These are phyloP conservation scores for Azorinus chamasolen DNA, from an alignment of 2,888 invertebrate genomes.

Conservation along the genomic window DNA sequence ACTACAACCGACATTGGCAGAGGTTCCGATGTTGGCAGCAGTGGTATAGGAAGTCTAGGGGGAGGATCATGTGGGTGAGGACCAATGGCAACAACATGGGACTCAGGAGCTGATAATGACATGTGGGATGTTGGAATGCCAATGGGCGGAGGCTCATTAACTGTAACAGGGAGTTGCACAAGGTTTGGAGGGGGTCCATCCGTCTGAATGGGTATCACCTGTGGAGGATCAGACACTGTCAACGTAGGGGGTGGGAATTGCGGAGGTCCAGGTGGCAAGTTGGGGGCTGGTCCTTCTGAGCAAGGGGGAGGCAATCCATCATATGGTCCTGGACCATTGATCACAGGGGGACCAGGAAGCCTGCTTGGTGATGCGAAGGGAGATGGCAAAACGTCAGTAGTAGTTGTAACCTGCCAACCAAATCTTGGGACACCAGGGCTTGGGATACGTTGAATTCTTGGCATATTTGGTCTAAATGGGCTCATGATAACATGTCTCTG, in stretches of 20 bases:
- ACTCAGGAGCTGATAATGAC: conserved; percentile 32
- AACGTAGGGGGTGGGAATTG: conserved; percentile 33
- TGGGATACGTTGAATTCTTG: conserved; percentile 44
- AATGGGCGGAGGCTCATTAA: conserved; percentile 24
- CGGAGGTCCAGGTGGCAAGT: conserved; percentile 58
- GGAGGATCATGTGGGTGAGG: conserved; percentile 44
- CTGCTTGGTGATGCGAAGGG: conserved; percentile 32
- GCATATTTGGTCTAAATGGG: conserved; percentile 62
- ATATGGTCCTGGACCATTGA: conserved; percentile 51
- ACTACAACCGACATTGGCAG: conserved; percentile 27
- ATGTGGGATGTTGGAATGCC: conserved; percentile 24
- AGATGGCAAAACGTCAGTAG: conserved; percentile 28
- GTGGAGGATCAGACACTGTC: conserved; percentile 18
- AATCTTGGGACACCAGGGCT: conserved; percentile 37
- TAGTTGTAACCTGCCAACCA: conserved; percentile 50
- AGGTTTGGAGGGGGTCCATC: conserved; percentile 51
- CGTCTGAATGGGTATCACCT: conserved; percentile 40
- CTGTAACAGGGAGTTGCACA: conserved; percentile 47
- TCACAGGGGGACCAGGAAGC: conserved; percentile 31
- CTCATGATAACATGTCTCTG: conserved; percentile 73
- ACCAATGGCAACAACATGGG: conserved; percentile 41
- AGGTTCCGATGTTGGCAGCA: conserved; percentile 48
- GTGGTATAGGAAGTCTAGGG: conserved; percentile 52
- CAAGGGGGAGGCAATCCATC: conserved; percentile 53
- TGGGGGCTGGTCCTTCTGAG: conserved; percentile 40